Evolutionary conservation across 2,797 vertebrate species (phyloP), one percentile per base, ranked within the genome.

Genomic region (Phylloscopus collybita): DNA sequence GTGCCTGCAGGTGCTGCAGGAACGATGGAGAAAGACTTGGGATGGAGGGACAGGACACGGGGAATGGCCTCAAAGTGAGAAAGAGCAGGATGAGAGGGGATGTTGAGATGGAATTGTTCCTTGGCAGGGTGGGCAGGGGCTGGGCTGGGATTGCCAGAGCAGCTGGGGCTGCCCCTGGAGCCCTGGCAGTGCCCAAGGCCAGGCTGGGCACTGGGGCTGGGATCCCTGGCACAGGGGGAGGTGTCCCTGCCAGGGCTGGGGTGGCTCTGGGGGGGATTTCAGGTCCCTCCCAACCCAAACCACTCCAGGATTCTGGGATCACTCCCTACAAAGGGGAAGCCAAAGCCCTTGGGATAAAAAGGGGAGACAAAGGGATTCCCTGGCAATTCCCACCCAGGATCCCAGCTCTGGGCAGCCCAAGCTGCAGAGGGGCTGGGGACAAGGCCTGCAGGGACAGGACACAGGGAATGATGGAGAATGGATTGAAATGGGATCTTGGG

Each of bases 101-200:
- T 13, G 0, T 13, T 15, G 54, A 1, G 29, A 1, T 2, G 38
- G 7, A 47, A 66, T 80, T 47, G 0, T n/a, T 40, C 19, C 10
- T 1, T 66, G n/a, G 0, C 1, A 87, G 44, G 36, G 32, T 72
- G 85, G 27, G 22, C 1, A 72, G 66, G 44, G 45, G 16, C 75
- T 59, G 59, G 59, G 32, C 4, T 79, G 67, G 75, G 49, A 64
- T 80, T 71, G 1, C 32, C 85, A 80, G 51, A 80, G 75, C 29
- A 72, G 67, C 75, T 80, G 85, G 3, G 75, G 67, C 53, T 80
- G 85, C 29, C n/a, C 51, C 53, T 62, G 73, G 40, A 66, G 51
- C 85, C 76, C 76, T 80, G 49, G 76, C 5, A 73, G 60, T 59
- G 67, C 7, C 53, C 75, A 65, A 59, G n/a, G 53, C 29, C 75